Base-by-base conservation (phyloP, 2,797 vertebrate genomes). In the Lepilemur septentrionalis region DNA sequence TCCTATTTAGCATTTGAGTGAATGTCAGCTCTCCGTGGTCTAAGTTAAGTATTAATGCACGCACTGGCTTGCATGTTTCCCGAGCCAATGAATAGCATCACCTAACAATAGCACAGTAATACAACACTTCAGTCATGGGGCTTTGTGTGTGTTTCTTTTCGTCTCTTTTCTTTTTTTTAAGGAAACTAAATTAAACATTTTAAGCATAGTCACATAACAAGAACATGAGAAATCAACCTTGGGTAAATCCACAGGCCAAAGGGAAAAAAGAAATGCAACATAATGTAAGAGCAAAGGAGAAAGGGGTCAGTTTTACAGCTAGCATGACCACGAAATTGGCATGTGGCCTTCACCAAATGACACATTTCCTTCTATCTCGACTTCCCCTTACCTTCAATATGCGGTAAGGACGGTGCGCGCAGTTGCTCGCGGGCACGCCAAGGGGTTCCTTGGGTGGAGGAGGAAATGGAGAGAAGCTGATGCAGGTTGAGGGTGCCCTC, bases 11-110 rank as follows among this genome's bases (percentile, higher is more conserved):
- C 61, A 80, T 69, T 38, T 97, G 93, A 97, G 82, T 5, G 22
- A 70, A 92, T 14, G 38, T 83, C 97, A 97, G 97, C 73, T 43
- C 80, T 67, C 93, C 90, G 72, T 5, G 94, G 87, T 75, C 32
- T 79, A 89, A 89, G 32, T 81, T 81, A 91, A 89, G 83, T 52
- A 88, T 82, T 96, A 94, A 98, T 73, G 72, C 73, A 43, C 8
- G 69, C 52, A 11, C 50, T 93, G 86, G 52, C 69, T 94, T 90
- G 61, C 63, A n/a, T 83, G 95, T 95, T 97, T 92, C 86, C 96
- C 96, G 57, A 96, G 88, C 91, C 63, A 14, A 83, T 70, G 97
- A 97, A 95, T 92, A 67, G 55, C 96, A 81, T 97, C 93, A 85
- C 88, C 95, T 97, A 95, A 98, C 88, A 81, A 63, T 65, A 97